Evolutionary conservation across 2,888 invertebrate genomes (phyloP).

Genomic region (Quadroppia sp.): DNA sequence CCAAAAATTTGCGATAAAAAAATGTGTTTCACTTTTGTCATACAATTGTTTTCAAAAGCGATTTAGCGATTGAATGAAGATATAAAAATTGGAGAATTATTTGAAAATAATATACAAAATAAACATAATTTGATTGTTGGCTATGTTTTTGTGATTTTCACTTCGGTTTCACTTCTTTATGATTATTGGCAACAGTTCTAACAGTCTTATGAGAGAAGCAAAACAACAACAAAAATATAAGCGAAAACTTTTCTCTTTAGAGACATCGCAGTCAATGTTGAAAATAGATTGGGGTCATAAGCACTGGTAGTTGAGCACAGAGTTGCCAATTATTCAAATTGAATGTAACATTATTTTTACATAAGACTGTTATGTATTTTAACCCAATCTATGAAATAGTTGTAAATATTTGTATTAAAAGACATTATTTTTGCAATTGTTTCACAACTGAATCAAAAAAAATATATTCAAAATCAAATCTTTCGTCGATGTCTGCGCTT

Average conservation of each 20-base stretch:
- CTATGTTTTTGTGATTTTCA: too few relatives aligned
- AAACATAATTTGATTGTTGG: too few relatives aligned
- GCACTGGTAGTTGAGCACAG: background rate
- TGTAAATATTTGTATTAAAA: too few relatives aligned
- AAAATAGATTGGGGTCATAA: conserved; percentile 36
- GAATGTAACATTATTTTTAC: too few relatives aligned
- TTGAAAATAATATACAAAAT: too few relatives aligned
- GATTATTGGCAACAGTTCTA: conserved; percentile 7
- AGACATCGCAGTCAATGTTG: conserved; percentile 15
- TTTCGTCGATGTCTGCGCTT: background rate
- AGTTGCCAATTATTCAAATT: background rate
- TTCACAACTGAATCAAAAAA: background rate
- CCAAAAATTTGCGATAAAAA: too few relatives aligned
- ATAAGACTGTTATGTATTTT: too few relatives aligned
- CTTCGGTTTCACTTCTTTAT: background rate
- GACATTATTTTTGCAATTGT: background rate
- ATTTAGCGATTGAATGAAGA: too few relatives aligned
- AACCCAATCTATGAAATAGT: too few relatives aligned
- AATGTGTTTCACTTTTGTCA: too few relatives aligned
- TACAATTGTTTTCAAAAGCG: too few relatives aligned
- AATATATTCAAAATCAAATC: background rate
- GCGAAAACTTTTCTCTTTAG: background rate
- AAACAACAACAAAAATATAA: background rate
- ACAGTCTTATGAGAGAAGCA: background rate
- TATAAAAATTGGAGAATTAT: too few relatives aligned